Conservation (phyloP, 2,888 invertebrate genomes). For the Cartodere bifasciata region DNA sequence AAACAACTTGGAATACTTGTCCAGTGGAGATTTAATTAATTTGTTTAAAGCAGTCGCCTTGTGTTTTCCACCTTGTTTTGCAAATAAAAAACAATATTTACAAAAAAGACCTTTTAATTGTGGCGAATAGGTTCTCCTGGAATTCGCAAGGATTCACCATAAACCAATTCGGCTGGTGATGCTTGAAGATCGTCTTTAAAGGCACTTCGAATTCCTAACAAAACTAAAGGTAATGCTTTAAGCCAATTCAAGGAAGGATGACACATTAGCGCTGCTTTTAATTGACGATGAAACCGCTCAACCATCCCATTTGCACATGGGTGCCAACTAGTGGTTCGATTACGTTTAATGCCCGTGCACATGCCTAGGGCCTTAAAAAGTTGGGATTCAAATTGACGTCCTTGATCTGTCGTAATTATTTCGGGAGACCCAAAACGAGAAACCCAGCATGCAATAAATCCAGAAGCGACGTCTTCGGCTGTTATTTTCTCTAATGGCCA, state of each 20-base stretch:
- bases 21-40: conserved; percentile 14
- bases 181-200: no score
- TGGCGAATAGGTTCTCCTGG: conserved; percentile 8
- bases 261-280: conserved; percentile 15
- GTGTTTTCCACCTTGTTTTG: conserved; percentile 11
- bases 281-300: conserved; percentile 14
- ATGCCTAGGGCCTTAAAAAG: conserved; percentile 1
- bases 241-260: conserved; percentile 14
- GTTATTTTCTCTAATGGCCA: background rate
- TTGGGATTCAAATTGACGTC: conserved; percentile 16
- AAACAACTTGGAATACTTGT: conserved; percentile 14
- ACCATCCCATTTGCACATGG: conserved; percentile 14
- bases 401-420: conserved; percentile 19
- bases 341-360: no score
- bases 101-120: conserved; percentile 13
- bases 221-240: conserved; percentile 15
- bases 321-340: conserved; percentile 9
- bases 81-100: conserved; percentile 15
- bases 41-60: conserved; percentile 12
- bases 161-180: no score
- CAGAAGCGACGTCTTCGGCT: background rate
- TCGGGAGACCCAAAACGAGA: conserved; percentile 12
- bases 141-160: no score
- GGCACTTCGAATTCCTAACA: conserved; percentile 17
- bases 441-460: no score